Evolutionary conservation across 2,797 vertebrate species (phyloP).

Genomic region (Benthosema pterotum): DNA sequence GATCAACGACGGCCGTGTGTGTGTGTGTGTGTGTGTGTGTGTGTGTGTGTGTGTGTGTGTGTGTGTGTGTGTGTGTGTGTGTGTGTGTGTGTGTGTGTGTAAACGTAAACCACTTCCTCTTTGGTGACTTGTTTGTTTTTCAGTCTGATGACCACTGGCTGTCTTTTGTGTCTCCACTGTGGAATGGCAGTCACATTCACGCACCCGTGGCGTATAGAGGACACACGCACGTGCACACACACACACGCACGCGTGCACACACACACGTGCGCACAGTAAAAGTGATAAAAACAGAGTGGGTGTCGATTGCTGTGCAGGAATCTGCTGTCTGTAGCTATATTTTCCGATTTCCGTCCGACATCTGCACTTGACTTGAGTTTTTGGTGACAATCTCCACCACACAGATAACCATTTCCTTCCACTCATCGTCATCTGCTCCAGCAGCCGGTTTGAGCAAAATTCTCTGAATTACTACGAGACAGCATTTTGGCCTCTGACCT

Average conservation of each 20-base stretch:
- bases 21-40: slow-evolving; percentile 23
- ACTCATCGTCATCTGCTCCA: too few species aligned
- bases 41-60: slow-evolving; percentile 22
- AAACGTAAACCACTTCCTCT: slow-evolving; percentile 72
- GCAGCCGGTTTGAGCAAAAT: too few species aligned
- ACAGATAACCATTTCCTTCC: too few species aligned
- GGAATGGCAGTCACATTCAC: slow-evolving; percentile 24
- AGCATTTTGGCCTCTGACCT: too few species aligned
- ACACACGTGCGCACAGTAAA: background rate
- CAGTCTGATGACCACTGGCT: slow-evolving; percentile 74
- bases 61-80: slow-evolving; percentile 43
- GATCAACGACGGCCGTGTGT: slow-evolving; percentile 64
- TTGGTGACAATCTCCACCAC: too few species aligned
- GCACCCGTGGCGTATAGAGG: background rate
- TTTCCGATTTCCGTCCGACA: too few species aligned
- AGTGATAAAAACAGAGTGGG: too few species aligned
- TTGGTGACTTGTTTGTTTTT: slow-evolving; percentile 72
- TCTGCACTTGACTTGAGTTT: too few species aligned
- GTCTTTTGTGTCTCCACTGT: slow-evolving; percentile 60
- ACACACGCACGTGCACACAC: background rate
- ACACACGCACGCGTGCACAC: background rate
- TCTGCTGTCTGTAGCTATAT: too few species aligned
- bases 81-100: slow-evolving; percentile 51
- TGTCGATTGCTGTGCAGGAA: too few species aligned
- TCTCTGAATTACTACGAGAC: too few species aligned